These are phyloP conservation scores for Drepanosiphum platanoidis DNA, from an alignment of 2,888 invertebrate species.

Conservation along the genomic window DNA sequence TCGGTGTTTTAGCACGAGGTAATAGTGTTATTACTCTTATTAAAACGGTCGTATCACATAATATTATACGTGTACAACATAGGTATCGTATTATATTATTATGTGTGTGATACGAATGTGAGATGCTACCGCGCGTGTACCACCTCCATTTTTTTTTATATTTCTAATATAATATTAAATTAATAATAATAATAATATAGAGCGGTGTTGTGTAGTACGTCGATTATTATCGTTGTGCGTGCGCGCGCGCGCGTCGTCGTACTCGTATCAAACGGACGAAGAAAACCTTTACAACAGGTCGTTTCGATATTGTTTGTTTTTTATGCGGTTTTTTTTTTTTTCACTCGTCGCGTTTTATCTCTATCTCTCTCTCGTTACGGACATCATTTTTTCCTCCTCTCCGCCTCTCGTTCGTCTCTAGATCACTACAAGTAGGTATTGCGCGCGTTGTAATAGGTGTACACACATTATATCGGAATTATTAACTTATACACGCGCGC, in stretches of 20 bases:
- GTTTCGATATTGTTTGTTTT: slow-evolving; percentile 6
- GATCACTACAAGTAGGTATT: not conserved
- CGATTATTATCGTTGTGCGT: not conserved
- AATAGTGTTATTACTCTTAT: no score
- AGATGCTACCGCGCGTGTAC: not conserved
- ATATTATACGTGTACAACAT: not conserved
- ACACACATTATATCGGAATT: no score
- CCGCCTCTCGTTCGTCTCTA: not conserved
- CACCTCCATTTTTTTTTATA: no score
- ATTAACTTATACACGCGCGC: not conserved
- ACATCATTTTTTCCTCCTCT: not conserved
- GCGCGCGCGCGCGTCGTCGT: not conserved
- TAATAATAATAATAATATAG: not conserved
- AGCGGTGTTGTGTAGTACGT: no score
- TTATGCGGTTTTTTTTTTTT: not conserved
- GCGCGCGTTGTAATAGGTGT: not conserved
- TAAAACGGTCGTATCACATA: no score
- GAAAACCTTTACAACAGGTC: slow-evolving; percentile 15
- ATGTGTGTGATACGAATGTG: not conserved
- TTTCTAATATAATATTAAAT: no score
- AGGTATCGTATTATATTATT: not conserved
- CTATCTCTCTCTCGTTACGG: slow-evolving; percentile 10
- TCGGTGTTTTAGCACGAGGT: not conserved
- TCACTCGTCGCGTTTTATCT: not conserved
- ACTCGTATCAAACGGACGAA: slow-evolving; percentile 1